Percentiles rank a stretch among this genome's conserved stretches.
Conservation (phyloP, 2,888 invertebrate genomes). For the Lypha dubia region DNA sequence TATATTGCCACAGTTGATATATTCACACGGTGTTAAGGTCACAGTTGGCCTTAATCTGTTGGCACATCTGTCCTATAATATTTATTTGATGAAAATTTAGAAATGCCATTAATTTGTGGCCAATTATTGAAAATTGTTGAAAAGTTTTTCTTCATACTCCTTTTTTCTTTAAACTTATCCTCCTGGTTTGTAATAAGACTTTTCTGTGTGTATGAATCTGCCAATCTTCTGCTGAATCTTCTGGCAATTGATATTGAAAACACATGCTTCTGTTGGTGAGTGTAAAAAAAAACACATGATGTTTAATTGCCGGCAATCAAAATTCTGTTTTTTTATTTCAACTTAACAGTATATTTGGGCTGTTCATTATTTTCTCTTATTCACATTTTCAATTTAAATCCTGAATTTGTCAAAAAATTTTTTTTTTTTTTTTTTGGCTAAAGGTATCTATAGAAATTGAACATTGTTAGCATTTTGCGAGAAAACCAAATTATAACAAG, state of each 20-base stretch:
- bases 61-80: too few relatives aligned
- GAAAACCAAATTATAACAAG: constrained; percentile 1
- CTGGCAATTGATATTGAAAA: not conserved
- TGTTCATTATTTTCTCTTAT: not conserved
- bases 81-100: too few relatives aligned
- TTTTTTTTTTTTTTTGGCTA: not conserved
- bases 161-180: not conserved
- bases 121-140: not conserved
- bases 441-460: not conserved
- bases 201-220: not conserved
- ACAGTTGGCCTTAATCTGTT: too few relatives aligned
- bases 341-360: not conserved
- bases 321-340: constrained; percentile 14
- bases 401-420: not conserved
- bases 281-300: too few relatives aligned
- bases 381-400: not conserved
- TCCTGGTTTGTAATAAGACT: too few relatives aligned
- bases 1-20: too few relatives aligned
- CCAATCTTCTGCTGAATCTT: too few relatives aligned
- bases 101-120: too few relatives aligned
- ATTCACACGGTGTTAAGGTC: too few relatives aligned
- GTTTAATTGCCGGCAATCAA: constrained; percentile 13
- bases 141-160: not conserved
- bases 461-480: not conserved
- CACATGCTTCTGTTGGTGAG: not conserved